Evolutionary conservation across 2,888 invertebrate species (phyloP).

Genomic region (Zhengitettix transpicula): DNA sequence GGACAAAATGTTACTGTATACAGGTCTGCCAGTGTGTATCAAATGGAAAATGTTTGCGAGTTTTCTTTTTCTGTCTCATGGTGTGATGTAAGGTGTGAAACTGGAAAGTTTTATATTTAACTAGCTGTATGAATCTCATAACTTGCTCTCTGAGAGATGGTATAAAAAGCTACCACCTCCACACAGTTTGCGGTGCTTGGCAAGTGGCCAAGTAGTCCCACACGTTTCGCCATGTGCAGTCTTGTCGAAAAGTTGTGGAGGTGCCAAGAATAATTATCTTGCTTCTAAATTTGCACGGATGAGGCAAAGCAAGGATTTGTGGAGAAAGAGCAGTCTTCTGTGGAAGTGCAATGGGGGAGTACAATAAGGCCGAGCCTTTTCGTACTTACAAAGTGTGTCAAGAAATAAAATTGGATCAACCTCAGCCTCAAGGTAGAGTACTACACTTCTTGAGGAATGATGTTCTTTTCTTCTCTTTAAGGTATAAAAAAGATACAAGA

Average conservation of each 20-base stretch:
- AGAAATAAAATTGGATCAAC: conserved; percentile 21
- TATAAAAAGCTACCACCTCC: neutral
- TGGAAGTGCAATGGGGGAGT: conserved; percentile 11
- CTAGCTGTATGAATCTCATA: too few species aligned
- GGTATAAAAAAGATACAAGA: too few species aligned
- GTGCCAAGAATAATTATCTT: conserved; percentile 14
- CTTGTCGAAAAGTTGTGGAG: conserved; percentile 10
- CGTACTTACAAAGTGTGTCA: conserved; percentile 23
- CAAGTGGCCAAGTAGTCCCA: neutral
- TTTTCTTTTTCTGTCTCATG: too few species aligned
- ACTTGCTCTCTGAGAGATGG: too few species aligned
- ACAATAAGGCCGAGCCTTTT: conserved; percentile 11
- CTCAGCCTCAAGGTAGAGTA: neutral
- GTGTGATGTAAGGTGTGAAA: too few species aligned
- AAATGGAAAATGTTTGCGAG: too few species aligned
- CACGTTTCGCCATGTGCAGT: conserved; percentile 9
- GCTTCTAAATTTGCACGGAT: conserved; percentile 11
- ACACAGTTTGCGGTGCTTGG: neutral
- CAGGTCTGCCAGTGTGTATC: too few species aligned
- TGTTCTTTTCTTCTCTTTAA: too few species aligned
- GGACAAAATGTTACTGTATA: too few species aligned
- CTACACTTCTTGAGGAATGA: too few species aligned
- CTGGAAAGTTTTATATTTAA: too few species aligned
- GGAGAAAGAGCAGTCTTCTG: neutral
- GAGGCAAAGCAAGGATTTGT: conserved; percentile 1